Evolutionary conservation across 1,140 invertebrate species (phyloP).

Genomic region (Saxidomus purpurata): DNA sequence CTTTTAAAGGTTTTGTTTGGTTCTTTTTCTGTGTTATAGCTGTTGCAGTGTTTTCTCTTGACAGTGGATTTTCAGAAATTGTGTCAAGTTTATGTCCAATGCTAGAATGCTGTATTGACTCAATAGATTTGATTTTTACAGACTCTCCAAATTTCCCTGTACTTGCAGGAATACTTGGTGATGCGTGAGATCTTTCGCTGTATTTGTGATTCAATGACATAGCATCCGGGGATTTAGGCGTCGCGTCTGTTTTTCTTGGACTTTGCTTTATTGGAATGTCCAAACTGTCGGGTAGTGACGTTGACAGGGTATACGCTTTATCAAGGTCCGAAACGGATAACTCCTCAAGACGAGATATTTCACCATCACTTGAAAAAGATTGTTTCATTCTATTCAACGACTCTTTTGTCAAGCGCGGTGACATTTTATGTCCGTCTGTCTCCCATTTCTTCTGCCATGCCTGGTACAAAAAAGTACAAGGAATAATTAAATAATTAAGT

Average conservation of each 20-base stretch:
- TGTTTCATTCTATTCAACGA: not conserved
- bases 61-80: constrained; percentile 60
- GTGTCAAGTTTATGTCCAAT: constrained; percentile 35
- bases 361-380: not conserved
- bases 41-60: constrained; percentile 53
- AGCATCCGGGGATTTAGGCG: not conserved
- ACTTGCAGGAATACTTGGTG: constrained; percentile 39
- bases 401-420: constrained; percentile 14
- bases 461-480: not conserved
- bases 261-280: not conserved
- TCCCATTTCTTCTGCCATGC: constrained; percentile 64
- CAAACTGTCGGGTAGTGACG: constrained; percentile 49
- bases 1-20: not conserved
- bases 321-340: constrained; percentile 32
- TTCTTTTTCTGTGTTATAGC: not conserved
- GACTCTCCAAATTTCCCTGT: constrained; percentile 59
- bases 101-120: not conserved
- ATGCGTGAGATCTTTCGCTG: constrained; percentile 23
- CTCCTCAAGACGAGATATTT: not conserved
- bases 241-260: not conserved
- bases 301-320: constrained; percentile 43
- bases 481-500: too few species aligned
- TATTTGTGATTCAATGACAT: constrained; percentile 4
- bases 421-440: not conserved
- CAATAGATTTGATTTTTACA: not conserved